A percentile compares a stretch with the other conserved stretches of the same genome.
Conservation (phyloP, 2,113 vertebrate species). For the Pardalotus punctatus region DNA sequence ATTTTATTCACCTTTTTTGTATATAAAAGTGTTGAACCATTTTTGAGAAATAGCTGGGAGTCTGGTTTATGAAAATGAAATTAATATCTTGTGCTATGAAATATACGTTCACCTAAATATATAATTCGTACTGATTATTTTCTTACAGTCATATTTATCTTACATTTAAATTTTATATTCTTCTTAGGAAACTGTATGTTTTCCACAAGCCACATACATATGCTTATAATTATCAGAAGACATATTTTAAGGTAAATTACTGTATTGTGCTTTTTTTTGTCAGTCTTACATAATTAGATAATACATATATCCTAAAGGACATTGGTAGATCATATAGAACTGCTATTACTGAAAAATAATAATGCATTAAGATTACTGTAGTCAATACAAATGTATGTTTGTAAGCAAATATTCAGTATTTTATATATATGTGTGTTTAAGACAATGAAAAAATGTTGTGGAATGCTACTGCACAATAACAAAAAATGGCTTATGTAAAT, state of each 20-base stretch:
- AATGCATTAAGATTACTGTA: background rate
- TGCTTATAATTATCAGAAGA: slow-evolving; percentile 73
- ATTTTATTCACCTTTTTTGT: background rate
- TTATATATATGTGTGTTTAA: background rate
- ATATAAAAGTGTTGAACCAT: background rate
- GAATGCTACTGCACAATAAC: background rate
- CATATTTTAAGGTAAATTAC: slow-evolving; percentile 78
- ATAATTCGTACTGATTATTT: background rate
- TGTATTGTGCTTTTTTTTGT: background rate
- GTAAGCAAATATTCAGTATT: background rate
- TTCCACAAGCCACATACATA: slow-evolving; percentile 84
- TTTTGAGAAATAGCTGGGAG: background rate
- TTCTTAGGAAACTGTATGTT: slow-evolving; percentile 78
- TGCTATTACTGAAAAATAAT: background rate
- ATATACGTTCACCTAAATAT: background rate
- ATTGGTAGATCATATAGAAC: background rate
- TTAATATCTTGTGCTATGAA: background rate
- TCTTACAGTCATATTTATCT: background rate
- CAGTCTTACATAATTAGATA: background rate
- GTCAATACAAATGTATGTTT: background rate
- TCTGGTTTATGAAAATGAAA: background rate
- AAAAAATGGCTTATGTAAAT: background rate
- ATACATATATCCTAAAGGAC: background rate
- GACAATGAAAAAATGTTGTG: background rate
- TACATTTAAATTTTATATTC: slow-evolving; percentile 19